Percentiles rank a stretch among this genome's conserved stretches.
These are phyloP conservation scores for Slavum lentiscoides DNA, from an alignment of 2,888 invertebrate genomes.

Conservation along the genomic window DNA sequence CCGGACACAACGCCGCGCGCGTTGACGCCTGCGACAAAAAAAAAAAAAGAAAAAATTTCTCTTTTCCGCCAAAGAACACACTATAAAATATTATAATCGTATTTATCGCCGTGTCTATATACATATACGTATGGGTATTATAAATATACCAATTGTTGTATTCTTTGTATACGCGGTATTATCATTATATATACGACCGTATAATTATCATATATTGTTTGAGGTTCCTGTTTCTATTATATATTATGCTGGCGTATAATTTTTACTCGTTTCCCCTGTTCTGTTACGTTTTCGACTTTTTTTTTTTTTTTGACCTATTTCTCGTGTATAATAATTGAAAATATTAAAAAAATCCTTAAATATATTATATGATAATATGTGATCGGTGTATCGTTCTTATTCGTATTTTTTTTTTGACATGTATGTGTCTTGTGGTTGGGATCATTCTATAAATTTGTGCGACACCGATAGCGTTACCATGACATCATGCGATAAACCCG, in stretches of 20 bases:
- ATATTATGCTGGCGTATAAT: neutral
- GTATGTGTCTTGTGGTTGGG: too few relatives aligned
- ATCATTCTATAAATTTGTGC: too few relatives aligned
- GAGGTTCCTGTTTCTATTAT: neutral
- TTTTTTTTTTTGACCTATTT: neutral
- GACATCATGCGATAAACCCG: too few relatives aligned
- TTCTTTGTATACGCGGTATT: neutral
- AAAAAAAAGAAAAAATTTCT: slow-evolving; percentile 11
- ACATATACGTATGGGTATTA: neutral
- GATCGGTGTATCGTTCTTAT: neutral
- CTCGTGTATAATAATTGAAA: neutral
- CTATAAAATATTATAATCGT: neutral
- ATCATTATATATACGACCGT: too few relatives aligned
- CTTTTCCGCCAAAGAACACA: slow-evolving; percentile 21
- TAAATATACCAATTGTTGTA: neutral
- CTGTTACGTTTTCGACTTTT: neutral
- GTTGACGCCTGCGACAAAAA: slow-evolving; percentile 22
- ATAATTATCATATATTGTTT: neutral
- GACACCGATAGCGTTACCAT: too few relatives aligned
- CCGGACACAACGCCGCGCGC: neutral
- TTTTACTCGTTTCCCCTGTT: neutral
- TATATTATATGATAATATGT: neutral
- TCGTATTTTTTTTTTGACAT: neutral
- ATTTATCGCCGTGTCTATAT: neutral
- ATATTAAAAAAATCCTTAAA: neutral